phyloP scores from a whole-genome alignment of 2,797 vertebrate species.

The Rousettus madagascariensis region DNA sequence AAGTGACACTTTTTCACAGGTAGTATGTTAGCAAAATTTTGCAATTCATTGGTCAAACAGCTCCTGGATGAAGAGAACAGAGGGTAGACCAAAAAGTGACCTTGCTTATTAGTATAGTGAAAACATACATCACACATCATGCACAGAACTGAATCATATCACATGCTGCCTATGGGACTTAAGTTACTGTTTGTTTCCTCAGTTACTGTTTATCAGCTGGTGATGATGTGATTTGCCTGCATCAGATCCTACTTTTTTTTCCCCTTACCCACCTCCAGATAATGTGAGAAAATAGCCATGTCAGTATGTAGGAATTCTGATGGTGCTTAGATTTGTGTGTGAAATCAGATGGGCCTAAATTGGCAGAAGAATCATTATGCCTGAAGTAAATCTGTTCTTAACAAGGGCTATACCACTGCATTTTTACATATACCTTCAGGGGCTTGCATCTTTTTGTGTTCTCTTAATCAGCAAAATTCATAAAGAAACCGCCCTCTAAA shows the following conservation, averaged over 20 bases:
- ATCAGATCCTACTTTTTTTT: slow-evolving; percentile 78
- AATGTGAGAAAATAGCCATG: slow-evolving; percentile 80
- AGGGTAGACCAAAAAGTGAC: slow-evolving; percentile 85
- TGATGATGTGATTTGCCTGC: slow-evolving; percentile 80
- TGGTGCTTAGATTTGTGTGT: slow-evolving; percentile 77
- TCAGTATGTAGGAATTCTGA: slow-evolving; percentile 71
- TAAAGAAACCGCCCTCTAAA: slow-evolving; percentile 31
- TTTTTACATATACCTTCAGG: slow-evolving; percentile 57
- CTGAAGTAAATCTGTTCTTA: slow-evolving; percentile 73
- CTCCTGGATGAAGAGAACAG: slow-evolving; percentile 80
- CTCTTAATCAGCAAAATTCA: slow-evolving; percentile 19
- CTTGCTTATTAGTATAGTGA: slow-evolving; percentile 81
- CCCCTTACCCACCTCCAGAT: slow-evolving; percentile 59
- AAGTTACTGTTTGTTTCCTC: slow-evolving; percentile 76
- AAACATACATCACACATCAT: slow-evolving; percentile 63
- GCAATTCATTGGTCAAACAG: slow-evolving; percentile 76
- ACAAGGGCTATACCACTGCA: slow-evolving; percentile 85
- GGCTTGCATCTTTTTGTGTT: not conserved
- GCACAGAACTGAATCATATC: slow-evolving; percentile 80
- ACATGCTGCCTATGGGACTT: slow-evolving; percentile 85
- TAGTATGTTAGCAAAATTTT: slow-evolving; percentile 79
- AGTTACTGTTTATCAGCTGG: slow-evolving; percentile 75
- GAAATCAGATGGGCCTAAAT: slow-evolving; percentile 76
- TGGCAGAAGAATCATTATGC: slow-evolving; percentile 72
- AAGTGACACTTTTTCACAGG: slow-evolving; percentile 76